Percentiles rank a stretch among this genome's conserved stretches.
Evolutionary conservation across 2,797 vertebrate species (phyloP).

Genomic region (Tangara arthus): DNA sequence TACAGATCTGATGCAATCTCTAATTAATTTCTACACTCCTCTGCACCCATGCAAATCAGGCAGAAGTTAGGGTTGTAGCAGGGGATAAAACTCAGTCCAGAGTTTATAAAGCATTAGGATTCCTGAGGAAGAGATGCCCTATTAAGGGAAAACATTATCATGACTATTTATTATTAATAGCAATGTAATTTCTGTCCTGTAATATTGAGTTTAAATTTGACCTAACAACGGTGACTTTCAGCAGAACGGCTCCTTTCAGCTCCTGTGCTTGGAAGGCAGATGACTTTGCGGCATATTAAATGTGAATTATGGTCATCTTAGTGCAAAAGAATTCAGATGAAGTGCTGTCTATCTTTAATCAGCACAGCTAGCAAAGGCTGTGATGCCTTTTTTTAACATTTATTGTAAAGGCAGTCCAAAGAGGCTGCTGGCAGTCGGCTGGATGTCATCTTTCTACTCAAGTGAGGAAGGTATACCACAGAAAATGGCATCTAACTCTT

Average conservation of each 20-base stretch:
- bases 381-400: neutral
- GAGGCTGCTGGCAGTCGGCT: neutral
- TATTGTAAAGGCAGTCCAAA: neutral
- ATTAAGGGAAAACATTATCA: slow-evolving; percentile 28
- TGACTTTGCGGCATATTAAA: slow-evolving; percentile 37
- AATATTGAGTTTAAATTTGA: slow-evolving; percentile 40
- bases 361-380: neutral
- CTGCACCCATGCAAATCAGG: neutral
- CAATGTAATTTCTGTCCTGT: slow-evolving; percentile 1
- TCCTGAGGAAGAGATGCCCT: neutral
- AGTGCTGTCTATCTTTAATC: neutral
- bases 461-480: neutral
- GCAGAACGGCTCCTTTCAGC: neutral
- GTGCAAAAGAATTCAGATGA: neutral
- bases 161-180: slow-evolving; percentile 51
- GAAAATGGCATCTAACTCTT: neutral
- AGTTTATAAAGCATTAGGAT: neutral
- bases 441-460: neutral
- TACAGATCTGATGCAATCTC: neutral
- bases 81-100: neutral
- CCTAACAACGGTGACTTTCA: neutral
- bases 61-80: neutral
- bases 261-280: slow-evolving; percentile 19
- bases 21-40: neutral
- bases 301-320: slow-evolving; percentile 16